Evolutionary conservation across 2,113 vertebrate genomes (phyloP), one percentile per base, ranked within the genome.

Genomic region (Oreochromis tanganicae): DNA sequence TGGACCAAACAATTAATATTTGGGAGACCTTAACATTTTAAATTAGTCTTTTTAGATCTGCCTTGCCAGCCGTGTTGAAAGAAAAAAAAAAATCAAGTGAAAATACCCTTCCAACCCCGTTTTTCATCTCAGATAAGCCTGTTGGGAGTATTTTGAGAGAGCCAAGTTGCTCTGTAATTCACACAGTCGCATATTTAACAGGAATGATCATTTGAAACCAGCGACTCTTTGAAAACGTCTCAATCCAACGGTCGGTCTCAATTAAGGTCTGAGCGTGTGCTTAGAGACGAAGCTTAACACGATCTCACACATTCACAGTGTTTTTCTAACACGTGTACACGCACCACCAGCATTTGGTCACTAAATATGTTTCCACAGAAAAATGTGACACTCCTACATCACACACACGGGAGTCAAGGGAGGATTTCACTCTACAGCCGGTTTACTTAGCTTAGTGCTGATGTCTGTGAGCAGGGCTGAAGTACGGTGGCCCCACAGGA

Each of bases 81-180:
- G 63, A 85, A 84, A 84, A 83, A 82, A 82, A 86, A 84, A 66
- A 85, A 86, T 78, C 46, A 83, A 89, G 82, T 75, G 85, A 68
- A 87, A 87, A 88, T 75, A 89, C 38, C 75, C 52, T 85, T 56
- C 80, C 80, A 91, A 80, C 84, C 85, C 75, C 48, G 24, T 88
- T 82, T 92, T 92, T 93, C 83, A 93, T 92, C 79, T 88, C 81
- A 71, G 92, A 90, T 88, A 90, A 93, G 89, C 83, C 90, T 82
- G 66, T 61, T 90, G 93, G 90, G 90, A 91, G 68, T 73, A 85
- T 89, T 89, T 91, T 88, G 73, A 86, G 85, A 71, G 87, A 86
- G 90, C 87, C 90, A 91, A 89, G 90, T 73, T 41, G 85, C 86
- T 89, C 80, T 89, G 87, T 84, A 90, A 92, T 87, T 91, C 89